Evolutionary conservation across 2,888 invertebrate genomes (phyloP).

Genomic region (Lamellibrachia satsuma): DNA sequence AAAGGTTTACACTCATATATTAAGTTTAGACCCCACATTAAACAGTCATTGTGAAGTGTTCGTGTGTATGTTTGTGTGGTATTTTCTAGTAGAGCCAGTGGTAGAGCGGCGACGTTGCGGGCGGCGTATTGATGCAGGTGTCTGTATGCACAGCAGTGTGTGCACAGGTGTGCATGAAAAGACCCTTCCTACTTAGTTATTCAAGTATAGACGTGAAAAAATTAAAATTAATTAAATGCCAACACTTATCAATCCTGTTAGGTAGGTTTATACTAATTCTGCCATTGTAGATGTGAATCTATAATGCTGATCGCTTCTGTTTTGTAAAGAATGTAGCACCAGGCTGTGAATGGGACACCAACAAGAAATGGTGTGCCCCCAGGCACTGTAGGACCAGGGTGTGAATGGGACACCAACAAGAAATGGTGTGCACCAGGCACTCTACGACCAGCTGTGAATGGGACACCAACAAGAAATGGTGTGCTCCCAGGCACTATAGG

Average conservation of each 20-base stretch:
- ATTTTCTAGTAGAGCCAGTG: not conserved
- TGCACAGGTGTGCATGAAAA: not conserved
- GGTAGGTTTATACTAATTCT: not conserved
- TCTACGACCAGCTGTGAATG: not conserved
- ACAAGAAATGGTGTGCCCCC: not conserved
- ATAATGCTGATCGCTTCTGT: not conserved
- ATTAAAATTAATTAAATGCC: slow-evolving; percentile 11
- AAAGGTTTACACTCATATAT: not conserved
- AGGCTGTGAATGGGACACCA: not conserved
- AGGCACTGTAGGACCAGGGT: not conserved
- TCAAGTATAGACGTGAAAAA: not conserved
- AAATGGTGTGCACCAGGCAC: not conserved
- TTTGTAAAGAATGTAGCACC: not conserved
- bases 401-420: not conserved
- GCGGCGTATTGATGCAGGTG: not conserved
- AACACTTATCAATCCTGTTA: not conserved
- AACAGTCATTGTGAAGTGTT: not conserved
- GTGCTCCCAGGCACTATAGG: not conserved
- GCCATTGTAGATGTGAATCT: not conserved
- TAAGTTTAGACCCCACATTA: not conserved
- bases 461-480: too few species aligned
- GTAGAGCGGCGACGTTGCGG: not conserved
- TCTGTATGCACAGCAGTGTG: not conserved
- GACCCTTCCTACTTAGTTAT: not conserved
- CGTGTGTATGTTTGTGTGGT: not conserved